Conservation (phyloP, 2,888 invertebrate genomes). For the Orchesella flavescens region DNA sequence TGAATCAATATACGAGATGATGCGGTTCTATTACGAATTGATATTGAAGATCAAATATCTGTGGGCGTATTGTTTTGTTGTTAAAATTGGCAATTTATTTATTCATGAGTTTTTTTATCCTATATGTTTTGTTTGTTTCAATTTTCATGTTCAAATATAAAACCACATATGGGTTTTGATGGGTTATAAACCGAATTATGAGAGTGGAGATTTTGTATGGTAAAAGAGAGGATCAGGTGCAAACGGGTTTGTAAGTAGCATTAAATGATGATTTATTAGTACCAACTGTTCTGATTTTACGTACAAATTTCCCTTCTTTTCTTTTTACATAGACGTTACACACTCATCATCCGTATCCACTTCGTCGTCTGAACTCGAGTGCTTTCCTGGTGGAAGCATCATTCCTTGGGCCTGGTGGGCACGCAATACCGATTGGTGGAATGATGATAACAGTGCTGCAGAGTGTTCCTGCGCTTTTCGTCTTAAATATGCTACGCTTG, state of each 20-base stretch:
- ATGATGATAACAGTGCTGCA: conserved; percentile 86
- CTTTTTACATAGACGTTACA: background rate
- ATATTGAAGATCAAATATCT: too few species aligned
- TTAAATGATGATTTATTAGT: too few species aligned
- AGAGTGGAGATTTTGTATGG: too few species aligned
- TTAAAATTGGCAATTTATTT: conserved; percentile 34
- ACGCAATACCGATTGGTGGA: conserved; percentile 77
- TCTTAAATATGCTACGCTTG: conserved; percentile 92
- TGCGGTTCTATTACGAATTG: too few species aligned
- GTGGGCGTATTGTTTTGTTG: too few species aligned
- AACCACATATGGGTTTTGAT: too few species aligned
- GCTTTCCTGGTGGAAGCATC: background rate
- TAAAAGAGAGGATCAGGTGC: background rate
- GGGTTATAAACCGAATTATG: too few species aligned
- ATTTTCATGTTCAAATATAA: too few species aligned
- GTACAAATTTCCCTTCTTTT: background rate
- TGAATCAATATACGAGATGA: too few species aligned
- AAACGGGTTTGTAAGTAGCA: too few species aligned
- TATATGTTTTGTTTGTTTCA: too few species aligned
- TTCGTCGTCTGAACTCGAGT: background rate
- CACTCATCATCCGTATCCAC: background rate
- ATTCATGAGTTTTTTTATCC: conserved; percentile 30
- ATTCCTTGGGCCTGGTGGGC: background rate
- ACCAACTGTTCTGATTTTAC: background rate
- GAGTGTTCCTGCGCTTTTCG: conserved; percentile 96